Base-by-base conservation (phyloP, 2,888 invertebrate genomes). In the Watsonalla cultraria region DNA sequence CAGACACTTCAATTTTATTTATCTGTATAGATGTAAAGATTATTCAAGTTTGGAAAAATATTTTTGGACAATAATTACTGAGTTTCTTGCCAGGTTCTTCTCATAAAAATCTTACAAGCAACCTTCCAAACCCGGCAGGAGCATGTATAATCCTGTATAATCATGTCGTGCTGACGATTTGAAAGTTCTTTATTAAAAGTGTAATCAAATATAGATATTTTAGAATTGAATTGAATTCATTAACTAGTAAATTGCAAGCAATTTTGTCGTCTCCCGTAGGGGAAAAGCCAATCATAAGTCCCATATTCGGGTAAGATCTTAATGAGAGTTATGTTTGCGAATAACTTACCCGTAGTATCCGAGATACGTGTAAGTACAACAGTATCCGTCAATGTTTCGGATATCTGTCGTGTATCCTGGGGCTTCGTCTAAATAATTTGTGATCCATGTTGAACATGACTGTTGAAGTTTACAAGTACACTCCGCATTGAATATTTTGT, bases 261-360 rank as follows among this genome's bases (percentile, higher is more conserved):
- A 11, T 11, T 42, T 42, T 42, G 42, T 11, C 11, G 4, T 11
- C 5, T 11, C 6, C 42, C 42, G 6, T 42, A 0, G 11, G 42
- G 42, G 42, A 42, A 42, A 11, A 11, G 42, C 11, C 42, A 42
- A 42, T 42, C 42, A 42, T 42, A 42, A 24, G 46, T 47, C 15
- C 9, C 5, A 42, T 42, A 11, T 11, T 42, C 11, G 42, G 14
- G 8, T 15, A 11, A 15, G 14, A 46, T 6, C 15, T 15, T 11
- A 47, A 11, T 5, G 46, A 24, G 46, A 24, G 24, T 37, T 49
- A 37, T 13, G 52, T 54, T 53, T 46, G 46, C 24, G 45, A 52
- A 59, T 60, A 57, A 62, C 51, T 62, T 62, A 24, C 24, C 4
- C 24, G 24, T 24, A 24, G 46, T 49, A 57, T 54, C 54, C 51